Evolutionary conservation across 1,140 invertebrate species (phyloP).

Genomic region (Pachypeltis micranthus): DNA sequence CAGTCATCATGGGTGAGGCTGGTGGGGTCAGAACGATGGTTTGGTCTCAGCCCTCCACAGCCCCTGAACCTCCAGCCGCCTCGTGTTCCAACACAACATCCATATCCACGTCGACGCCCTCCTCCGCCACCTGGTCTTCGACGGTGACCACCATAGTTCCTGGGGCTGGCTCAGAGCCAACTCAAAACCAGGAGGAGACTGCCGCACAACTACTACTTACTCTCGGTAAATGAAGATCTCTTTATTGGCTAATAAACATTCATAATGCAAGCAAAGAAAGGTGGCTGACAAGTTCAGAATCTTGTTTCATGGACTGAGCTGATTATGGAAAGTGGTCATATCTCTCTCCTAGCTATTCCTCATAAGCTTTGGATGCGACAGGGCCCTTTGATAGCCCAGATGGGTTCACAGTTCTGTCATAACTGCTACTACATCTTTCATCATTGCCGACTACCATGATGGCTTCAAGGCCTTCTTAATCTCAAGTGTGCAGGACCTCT

Average conservation of each 20-base stretch:
- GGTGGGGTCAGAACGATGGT: slow-evolving; percentile 84
- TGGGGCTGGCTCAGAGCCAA: slow-evolving; percentile 18
- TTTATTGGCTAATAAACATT: slow-evolving; percentile 14
- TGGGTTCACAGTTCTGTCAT: too few species aligned
- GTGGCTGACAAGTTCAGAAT: too few species aligned
- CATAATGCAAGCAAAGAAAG: not conserved
- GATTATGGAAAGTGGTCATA: too few species aligned
- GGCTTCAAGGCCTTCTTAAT: too few species aligned
- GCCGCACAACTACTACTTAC: slow-evolving; percentile 71
- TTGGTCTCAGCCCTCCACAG: slow-evolving; percentile 56
- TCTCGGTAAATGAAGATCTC: slow-evolving; percentile 49
- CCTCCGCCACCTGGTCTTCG: slow-evolving; percentile 19
- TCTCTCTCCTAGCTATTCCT: too few species aligned
- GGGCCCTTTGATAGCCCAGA: too few species aligned
- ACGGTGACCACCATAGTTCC: slow-evolving; percentile 20
- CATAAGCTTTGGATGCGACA: too few species aligned
- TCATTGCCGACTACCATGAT: too few species aligned
- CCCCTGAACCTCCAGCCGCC: slow-evolving; percentile 31
- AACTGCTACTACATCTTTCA: too few species aligned
- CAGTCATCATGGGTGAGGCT: slow-evolving; percentile 80
- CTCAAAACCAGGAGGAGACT: slow-evolving; percentile 52
- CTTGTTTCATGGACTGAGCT: too few species aligned
- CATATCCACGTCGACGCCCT: slow-evolving; percentile 20
- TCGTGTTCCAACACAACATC: slow-evolving; percentile 19
- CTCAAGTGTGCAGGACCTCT: too few species aligned